Base-by-base conservation (phyloP, 2,113 vertebrate species). In the Bettongia penicillata region DNA sequence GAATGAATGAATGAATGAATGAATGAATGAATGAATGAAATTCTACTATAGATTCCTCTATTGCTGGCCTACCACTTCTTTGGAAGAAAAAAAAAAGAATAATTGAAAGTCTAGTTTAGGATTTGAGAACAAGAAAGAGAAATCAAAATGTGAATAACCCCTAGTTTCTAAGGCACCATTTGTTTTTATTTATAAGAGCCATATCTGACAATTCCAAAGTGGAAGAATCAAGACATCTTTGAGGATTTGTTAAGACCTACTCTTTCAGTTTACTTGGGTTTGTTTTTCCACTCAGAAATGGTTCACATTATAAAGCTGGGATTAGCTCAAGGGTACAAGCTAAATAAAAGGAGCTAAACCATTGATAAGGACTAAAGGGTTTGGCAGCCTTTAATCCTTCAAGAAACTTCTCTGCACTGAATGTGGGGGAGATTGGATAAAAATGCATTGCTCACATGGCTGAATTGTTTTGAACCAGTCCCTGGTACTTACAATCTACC, bases 261-360 rank as follows among this genome's bases (percentile, higher is more conserved):
- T 90, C 48, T 92, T 22, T 16, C 16, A 47, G 53, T 16, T 84
- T 84, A 22, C 68, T 84, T 84, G 28, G n/a, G 49, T 31, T n/a
- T 53, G 0, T 61, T 92, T 48, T 4, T 28, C 12, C 37, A n/a
- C n/a, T 53, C 5, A 12, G 90, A 43, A 90, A 91, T n/a, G 37
- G 19, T 50, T 94, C 16, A 0, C 3, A 0, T 43, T 25, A 3
- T 37, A 37, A 16, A 48, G 19, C 2, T 7, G 89, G 25, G 26
- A 0, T 4, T 0, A n/a, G 55, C 1, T 50, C 0, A 50, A 53
- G 7, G 53, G 92, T 12, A 8, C 11, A 90, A 57, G 89, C 52
- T 10, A 2, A 10, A 24, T 31, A 0, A 11, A 10, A n/a, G 0
- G 6, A 4, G 24, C 51, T n/a, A 31, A n/a, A 0, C 2, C 47